A percentile compares a stretch with the other conserved stretches of the same genome.
Evolutionary conservation across 2,797 vertebrate genomes (phyloP).

Genomic region (Tarsius wallacei): DNA sequence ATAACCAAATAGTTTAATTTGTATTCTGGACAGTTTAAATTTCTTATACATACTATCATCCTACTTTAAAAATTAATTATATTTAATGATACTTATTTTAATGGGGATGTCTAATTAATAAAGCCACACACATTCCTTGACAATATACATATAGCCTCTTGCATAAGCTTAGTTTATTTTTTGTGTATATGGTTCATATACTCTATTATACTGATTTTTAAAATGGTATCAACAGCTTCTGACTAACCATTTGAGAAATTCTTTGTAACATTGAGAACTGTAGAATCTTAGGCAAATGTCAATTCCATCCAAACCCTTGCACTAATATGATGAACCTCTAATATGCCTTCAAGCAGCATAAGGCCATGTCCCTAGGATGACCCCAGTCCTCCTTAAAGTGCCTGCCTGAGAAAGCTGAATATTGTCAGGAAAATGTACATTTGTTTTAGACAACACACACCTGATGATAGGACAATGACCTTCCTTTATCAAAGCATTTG

Average conservation of each 20-base stretch:
- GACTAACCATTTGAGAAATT: constrained; percentile 38
- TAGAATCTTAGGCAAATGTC: not conserved
- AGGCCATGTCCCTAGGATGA: not conserved
- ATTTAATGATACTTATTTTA: constrained; percentile 25
- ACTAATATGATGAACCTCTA: not conserved
- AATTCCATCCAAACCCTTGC: not conserved
- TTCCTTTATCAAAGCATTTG: not conserved
- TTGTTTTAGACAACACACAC: not conserved
- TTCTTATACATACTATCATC: not conserved
- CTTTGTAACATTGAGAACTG: not conserved
- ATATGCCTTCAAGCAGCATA: not conserved
- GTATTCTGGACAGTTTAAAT: not conserved
- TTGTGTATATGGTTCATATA: not conserved
- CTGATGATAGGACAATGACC: not conserved
- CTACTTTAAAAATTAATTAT: constrained; percentile 38
- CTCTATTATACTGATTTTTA: not conserved
- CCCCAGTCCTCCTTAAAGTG: not conserved
- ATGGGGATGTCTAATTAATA: constrained; percentile 3
- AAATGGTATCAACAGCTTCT: not conserved
- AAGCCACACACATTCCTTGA: not conserved
- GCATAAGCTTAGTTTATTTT: not conserved
- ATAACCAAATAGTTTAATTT: constrained; percentile 38
- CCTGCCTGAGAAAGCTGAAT: not conserved
- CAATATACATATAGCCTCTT: not conserved
- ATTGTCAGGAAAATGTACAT: not conserved